These are phyloP conservation scores for Meda fulgida DNA, from an alignment of 2,797 vertebrate species.

Conservation along the genomic window DNA sequence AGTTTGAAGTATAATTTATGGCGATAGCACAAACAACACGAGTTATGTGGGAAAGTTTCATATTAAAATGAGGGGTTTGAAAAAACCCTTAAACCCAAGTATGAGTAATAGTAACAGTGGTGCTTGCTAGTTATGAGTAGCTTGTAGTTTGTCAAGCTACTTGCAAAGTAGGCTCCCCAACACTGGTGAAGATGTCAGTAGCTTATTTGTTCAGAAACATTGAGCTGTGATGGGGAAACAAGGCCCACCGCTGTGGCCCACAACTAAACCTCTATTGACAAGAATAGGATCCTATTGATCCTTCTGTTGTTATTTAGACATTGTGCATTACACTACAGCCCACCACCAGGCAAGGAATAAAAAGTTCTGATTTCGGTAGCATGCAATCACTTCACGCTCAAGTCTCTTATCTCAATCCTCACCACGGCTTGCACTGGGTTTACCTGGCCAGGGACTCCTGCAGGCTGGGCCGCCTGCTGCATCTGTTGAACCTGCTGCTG, in stretches of 20 bases:
- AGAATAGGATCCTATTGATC: neutral
- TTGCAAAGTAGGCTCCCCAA: neutral
- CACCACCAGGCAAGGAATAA: conserved; percentile 28
- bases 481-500: conserved; percentile 58
- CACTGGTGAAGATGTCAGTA: neutral
- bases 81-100: neutral
- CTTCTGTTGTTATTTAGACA: conserved; percentile 3
- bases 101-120: neutral
- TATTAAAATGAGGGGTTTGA: neutral
- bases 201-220: neutral
- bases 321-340: neutral
- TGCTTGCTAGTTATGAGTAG: neutral
- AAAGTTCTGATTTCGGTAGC: conserved; percentile 43
- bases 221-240: neutral
- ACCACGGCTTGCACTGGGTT: conserved; percentile 63
- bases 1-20: neutral
- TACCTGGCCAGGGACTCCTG: conserved; percentile 83
- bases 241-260: neutral
- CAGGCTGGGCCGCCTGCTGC: conserved; percentile 80
- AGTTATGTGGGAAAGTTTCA: neutral
- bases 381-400: conserved; percentile 67
- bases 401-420: conserved; percentile 13
- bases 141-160: neutral
- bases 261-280: neutral
- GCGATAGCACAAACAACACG: neutral